Conservation (phyloP, 2,888 invertebrate genomes). For the Caenorhabditis sp. region DNA sequence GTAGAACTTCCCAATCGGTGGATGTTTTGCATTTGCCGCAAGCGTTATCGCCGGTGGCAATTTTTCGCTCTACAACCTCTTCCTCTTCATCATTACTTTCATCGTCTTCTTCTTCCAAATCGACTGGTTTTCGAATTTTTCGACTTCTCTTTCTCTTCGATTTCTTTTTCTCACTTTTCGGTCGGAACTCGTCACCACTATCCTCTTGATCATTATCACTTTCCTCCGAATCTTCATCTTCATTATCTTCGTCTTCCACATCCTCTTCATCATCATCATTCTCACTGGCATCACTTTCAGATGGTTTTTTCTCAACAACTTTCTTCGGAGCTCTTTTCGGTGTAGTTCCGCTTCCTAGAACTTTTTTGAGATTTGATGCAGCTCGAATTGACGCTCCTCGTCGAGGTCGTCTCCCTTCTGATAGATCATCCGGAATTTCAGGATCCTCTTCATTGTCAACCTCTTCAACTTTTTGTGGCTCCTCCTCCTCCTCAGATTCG, state of each 20-base stretch:
- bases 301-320: constrained; percentile 39
- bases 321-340: constrained; percentile 55
- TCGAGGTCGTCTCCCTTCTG: constrained; percentile 59
- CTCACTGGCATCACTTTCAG: neutral
- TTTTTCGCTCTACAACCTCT: constrained; percentile 62
- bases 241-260: constrained; percentile 2
- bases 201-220: constrained; percentile 75
- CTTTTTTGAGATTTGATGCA: constrained; percentile 47
- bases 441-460: constrained; percentile 12
- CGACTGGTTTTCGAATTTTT: neutral
- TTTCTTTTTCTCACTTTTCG: constrained; percentile 35
- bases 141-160: constrained; percentile 17
- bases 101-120: constrained; percentile 37
- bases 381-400: constrained; percentile 57
- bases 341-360: constrained; percentile 10
- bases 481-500: constrained; percentile 5
- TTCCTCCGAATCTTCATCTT: constrained; percentile 70
- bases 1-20: constrained; percentile 93
- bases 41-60: constrained; percentile 77
- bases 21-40: constrained; percentile 89
- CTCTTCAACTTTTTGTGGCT: constrained; percentile 9
- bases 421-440: constrained; percentile 10
- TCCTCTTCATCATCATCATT: neutral
- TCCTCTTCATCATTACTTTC: constrained; percentile 40
- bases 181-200: constrained; percentile 74